A percentile compares a stretch with the other conserved stretches of the same genome.
phyloP scores from a whole-genome alignment of 1,140 invertebrate genomes.

The Euglossa dilemma region DNA sequence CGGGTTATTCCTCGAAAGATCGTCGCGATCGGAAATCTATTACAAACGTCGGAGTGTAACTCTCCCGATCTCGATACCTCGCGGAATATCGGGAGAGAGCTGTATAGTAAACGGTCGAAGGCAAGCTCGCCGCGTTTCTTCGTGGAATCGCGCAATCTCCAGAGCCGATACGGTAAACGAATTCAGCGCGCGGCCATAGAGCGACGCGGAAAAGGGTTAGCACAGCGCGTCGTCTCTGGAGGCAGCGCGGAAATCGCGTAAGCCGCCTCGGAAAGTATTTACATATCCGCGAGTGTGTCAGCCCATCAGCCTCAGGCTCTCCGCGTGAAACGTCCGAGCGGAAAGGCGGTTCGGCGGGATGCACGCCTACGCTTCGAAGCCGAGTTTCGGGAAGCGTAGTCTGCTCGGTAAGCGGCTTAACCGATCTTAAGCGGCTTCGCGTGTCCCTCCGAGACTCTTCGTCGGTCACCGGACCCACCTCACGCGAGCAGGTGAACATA shows the following conservation, averaged over 20 bases:
- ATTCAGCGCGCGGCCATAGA: neutral
- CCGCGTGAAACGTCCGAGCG: neutral
- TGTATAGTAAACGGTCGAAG: too few species aligned
- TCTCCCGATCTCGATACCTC: too few species aligned
- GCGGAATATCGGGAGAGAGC: too few species aligned
- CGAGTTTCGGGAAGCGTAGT: constrained; percentile 27
- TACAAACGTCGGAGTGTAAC: too few species aligned
- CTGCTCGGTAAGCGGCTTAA: constrained; percentile 58
- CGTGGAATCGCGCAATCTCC: neutral
- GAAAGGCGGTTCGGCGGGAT: neutral
- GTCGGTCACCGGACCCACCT: constrained; percentile 23
- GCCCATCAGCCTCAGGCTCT: constrained; percentile 14
- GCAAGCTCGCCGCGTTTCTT: too few species aligned
- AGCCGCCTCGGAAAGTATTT: constrained; percentile 29
- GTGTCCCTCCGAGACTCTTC: constrained; percentile 43
- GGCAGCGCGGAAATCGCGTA: neutral
- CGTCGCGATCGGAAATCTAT: too few species aligned
- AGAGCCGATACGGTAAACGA: neutral
- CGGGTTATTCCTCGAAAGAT: too few species aligned
- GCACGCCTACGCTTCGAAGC: neutral
- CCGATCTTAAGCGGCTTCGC: constrained; percentile 61
- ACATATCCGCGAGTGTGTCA: constrained; percentile 26
- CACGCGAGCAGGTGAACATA: constrained; percentile 18
- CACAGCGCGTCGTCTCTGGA: neutral
- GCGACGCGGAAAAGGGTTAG: neutral